Evolutionary conservation across 2,113 vertebrate genomes (phyloP), one percentile per base, ranked within the genome.

Genomic region (Siphamia tubifer): DNA sequence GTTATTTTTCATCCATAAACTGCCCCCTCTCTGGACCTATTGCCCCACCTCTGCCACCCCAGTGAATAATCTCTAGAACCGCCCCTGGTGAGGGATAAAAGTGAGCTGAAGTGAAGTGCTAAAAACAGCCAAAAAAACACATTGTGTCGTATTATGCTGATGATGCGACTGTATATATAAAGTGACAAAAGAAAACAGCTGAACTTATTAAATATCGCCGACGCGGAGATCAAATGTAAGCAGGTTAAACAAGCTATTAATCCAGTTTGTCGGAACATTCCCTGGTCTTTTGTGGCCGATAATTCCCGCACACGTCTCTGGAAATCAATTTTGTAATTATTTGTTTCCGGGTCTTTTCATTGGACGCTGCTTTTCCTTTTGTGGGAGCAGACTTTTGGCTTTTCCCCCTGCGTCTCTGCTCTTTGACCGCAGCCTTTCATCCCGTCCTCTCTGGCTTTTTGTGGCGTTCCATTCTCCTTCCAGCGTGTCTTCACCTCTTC

Each of bases 291-390:
- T 43, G 27, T 28, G 7, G 28, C 19, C 23, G 10, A 39, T 67
- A 47, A 60, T 52, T 52, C 30, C 40, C 19, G 11, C 5, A 51
- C 30, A 27, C 49, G 5, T 4, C 19, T 31, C 47, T 54, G 17
- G n/a, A 48, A 49, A 63, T 68, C 43, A 40, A 53, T 79, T 47
- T 34, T 13, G 13, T 47, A 57, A 68, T 68, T 38, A 52, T 45
- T 17, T 15, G 35, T 15, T 15, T 38, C 13, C 13, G 10, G 1
- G 11, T 9, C 30, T 6, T 42, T 49, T 36, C 3, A 16, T n/a
- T n/a, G n/a, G n/a, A 63, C 27, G 21, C 9, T 52, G 45, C 52
- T 56, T 57, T 23, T 23, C 30, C 10, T 58, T 48, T 60, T 36
- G 55, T 39, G 39, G 24, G 15, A 25, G 36, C 28, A 63, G 57